Evolutionary conservation across 2,888 invertebrate genomes (phyloP), one percentile per base, ranked within the genome.

Genomic region (Rhimphoctona megacephalus): DNA sequence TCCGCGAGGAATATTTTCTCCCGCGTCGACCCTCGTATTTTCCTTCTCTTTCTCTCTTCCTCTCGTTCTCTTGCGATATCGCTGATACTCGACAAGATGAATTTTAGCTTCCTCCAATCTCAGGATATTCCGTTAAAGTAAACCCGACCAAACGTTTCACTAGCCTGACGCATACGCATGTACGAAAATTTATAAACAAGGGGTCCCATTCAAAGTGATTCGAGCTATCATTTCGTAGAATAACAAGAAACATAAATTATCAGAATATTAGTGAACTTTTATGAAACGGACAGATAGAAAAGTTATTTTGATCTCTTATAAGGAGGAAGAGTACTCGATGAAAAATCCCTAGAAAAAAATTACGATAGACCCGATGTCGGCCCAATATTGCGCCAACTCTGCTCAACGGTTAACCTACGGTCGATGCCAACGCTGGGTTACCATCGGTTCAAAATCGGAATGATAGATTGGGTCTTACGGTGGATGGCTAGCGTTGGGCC

Each of bases 41-140:
- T 22, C 61, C n/a, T 17, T 43, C 43, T 64, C 64, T n/a, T 30
- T 25, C 46, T 39, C 30, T 39, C 43, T 61, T 43, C 43, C 39
- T 25, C 22, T 67, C 66, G 33, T 14, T 39, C 70, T 43, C 54
- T 52, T 43, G 78, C 67, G 83, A 81, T 78, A 86, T 86, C 70
- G 72, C 73, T 72, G 80, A 73, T 85, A 82, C 69, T 80, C 82
- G 52, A 73, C 61, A 39, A 70, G 72, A 86, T 84, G 86, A 81
- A 84, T 86, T 86, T 83, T 43, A 33, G 77, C 67, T 84, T 54
- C n/a, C 74, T 67, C 74, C 43, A 81, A 84, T 81, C 76, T 72
- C 69, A 43, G 64, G 73, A 86, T 79, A 81, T 69, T 73, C 57
- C 72, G 80, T 80, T 83, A 72, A 86, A 80, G 72, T 83, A 77